These are phyloP conservation scores for Amblyopsis rosae DNA, from an alignment of 2,113 vertebrate genomes.

Conservation along the genomic window DNA sequence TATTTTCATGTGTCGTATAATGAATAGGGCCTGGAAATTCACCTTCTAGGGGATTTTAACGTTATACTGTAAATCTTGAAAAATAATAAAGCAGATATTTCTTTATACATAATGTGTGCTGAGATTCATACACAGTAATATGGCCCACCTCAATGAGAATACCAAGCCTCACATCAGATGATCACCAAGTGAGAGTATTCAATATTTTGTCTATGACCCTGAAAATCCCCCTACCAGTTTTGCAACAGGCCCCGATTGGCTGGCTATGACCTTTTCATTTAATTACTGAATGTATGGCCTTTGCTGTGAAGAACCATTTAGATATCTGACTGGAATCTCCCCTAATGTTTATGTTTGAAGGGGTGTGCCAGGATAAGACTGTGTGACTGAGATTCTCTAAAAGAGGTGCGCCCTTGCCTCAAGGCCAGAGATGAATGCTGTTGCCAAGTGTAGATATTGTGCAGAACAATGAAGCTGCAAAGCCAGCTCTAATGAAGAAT, in stretches of 20 bases:
- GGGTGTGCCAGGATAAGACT: constrained; percentile 69
- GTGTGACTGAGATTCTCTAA: constrained; percentile 48
- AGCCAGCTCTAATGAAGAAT: constrained; percentile 48
- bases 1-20: constrained; percentile 51
- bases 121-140: not conserved
- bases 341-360: constrained; percentile 59
- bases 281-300: constrained; percentile 57
- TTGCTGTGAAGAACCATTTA: constrained; percentile 26
- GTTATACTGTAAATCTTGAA: constrained; percentile 11
- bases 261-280: constrained; percentile 31
- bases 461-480: constrained; percentile 56
- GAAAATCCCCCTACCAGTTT: too few species aligned
- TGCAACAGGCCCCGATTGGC: too few species aligned
- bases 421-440: constrained; percentile 43
- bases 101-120: constrained; percentile 17
- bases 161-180: not conserved
- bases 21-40: constrained; percentile 35
- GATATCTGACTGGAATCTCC: constrained; percentile 57
- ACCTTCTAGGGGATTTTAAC: constrained; percentile 44
- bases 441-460: constrained; percentile 55
- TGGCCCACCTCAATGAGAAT: not conserved
- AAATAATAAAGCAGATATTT: not conserved
- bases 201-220: not conserved
- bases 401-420: constrained; percentile 55
- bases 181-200: constrained; percentile 17